These are phyloP conservation scores for Listronotus bonariensis DNA, from an alignment of 1,140 invertebrate species.

Conservation along the genomic window DNA sequence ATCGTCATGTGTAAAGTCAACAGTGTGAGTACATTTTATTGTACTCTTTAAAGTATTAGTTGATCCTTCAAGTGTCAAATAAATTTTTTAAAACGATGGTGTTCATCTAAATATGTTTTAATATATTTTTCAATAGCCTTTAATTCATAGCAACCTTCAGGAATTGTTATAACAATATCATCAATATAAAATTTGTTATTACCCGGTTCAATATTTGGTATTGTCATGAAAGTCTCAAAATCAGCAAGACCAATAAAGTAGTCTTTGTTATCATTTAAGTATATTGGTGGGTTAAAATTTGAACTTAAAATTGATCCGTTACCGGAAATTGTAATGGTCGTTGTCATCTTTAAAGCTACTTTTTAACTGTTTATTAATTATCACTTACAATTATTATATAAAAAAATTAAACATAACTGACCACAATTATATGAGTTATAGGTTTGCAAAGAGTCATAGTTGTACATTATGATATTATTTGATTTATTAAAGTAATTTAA, in stretches of 20 bases:
- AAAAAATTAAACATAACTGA: conserved; percentile 5
- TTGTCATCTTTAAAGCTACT: conserved; percentile 1
- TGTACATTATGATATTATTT: conserved; percentile 29
- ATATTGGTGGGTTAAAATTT: conserved; percentile 16
- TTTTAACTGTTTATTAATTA: not conserved
- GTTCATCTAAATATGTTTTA: no score
- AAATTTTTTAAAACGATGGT: no score
- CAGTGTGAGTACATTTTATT: no score
- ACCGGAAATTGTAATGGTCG: conserved; percentile 2
- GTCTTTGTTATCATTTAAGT: conserved; percentile 19
- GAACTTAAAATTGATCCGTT: conserved; percentile 7
- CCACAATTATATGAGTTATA: conserved; percentile 39
- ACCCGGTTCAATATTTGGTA: conserved; percentile 4
- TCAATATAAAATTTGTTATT: conserved; percentile 18
- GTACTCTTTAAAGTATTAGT: no score
- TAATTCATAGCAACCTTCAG: conserved; percentile 1
- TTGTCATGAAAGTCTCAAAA: conserved; percentile 32
- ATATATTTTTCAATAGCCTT: no score
- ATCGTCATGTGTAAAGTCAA: no score
- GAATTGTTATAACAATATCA: conserved; percentile 8
- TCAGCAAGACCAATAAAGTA: conserved; percentile 23
- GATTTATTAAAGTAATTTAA: conserved; percentile 35
- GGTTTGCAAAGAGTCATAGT: conserved; percentile 27
- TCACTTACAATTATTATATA: conserved; percentile 4
- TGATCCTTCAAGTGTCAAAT: no score